phyloP scores from a whole-genome alignment of 1,140 invertebrate species.

The Amyelois transitella region DNA sequence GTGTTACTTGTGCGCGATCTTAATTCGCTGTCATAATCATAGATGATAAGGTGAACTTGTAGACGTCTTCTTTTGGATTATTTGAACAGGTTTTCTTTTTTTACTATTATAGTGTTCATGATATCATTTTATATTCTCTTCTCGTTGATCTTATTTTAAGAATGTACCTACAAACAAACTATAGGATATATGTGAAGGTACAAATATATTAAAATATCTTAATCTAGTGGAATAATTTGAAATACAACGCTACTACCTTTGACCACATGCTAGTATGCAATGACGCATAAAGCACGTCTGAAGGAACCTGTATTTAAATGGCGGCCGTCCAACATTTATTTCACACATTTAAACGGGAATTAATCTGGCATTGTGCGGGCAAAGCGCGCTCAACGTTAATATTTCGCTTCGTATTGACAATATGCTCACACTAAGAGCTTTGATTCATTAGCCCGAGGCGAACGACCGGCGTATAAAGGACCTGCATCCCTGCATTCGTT shows the following conservation, averaged over 20 bases:
- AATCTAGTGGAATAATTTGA: conserved; percentile 15
- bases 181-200: too few species aligned
- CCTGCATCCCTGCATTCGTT: conserved; percentile 57
- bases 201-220: too few species aligned
- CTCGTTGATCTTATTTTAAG: too few species aligned
- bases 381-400: conserved; percentile 47
- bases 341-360: conserved; percentile 65
- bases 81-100: too few species aligned
- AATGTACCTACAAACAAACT: too few species aligned
- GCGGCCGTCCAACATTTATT: conserved; percentile 41
- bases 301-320: conserved; percentile 26
- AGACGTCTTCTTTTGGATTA: too few species aligned
- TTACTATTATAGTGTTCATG: background rate
- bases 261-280: background rate
- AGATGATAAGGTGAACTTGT: too few species aligned
- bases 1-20: background rate
- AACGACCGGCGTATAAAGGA: conserved; percentile 59
- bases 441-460: conserved; percentile 67
- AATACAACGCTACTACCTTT: conserved; percentile 26
- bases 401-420: conserved; percentile 66
- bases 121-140: too few species aligned
- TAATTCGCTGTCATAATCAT: background rate
- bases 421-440: conserved; percentile 53
- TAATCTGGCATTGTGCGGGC: conserved; percentile 59
- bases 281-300: background rate